Evolutionary conservation across 1,140 invertebrate species (phyloP).

Genomic region (Maniola jurtina): DNA sequence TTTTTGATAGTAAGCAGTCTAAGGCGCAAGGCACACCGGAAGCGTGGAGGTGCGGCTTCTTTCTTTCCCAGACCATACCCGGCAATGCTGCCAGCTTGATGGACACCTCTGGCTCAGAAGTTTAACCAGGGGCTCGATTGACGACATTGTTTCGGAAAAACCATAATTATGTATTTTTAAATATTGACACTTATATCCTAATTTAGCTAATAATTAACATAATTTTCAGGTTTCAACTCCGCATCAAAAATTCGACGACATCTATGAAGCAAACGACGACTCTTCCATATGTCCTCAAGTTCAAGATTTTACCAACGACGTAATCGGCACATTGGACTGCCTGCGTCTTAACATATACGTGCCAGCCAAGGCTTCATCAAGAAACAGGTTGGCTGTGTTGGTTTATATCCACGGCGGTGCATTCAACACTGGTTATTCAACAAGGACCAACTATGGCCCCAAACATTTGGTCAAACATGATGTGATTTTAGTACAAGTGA

Average conservation of each 20-base stretch:
- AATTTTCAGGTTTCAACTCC: constrained; percentile 31
- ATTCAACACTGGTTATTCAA: constrained; percentile 25
- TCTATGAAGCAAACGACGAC: constrained; percentile 46
- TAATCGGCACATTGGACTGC: constrained; percentile 32
- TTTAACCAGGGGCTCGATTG: no score
- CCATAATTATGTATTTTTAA: no score
- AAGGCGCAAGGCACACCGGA: no score
- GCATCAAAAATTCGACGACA: constrained; percentile 33
- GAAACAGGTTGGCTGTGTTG: constrained; percentile 33
- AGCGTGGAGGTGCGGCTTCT: no score
- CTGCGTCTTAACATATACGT: constrained; percentile 35
- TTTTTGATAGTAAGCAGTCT: no score
- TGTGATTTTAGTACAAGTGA: constrained; percentile 35
- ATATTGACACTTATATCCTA: no score
- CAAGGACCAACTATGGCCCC: constrained; percentile 25
- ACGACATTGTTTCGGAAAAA: no score
- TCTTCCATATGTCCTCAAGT: constrained; percentile 33
- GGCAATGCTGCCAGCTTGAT: not conserved
- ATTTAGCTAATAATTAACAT: not conserved
- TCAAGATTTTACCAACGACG: not conserved
- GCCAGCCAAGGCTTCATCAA: constrained; percentile 23
- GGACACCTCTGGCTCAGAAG: no score
- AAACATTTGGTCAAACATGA: constrained; percentile 32
- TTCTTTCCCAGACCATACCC: no score
- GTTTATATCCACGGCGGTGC: constrained; percentile 38